Conservation (phyloP, 2,888 invertebrate genomes). For the Drosophila crucigera region DNA sequence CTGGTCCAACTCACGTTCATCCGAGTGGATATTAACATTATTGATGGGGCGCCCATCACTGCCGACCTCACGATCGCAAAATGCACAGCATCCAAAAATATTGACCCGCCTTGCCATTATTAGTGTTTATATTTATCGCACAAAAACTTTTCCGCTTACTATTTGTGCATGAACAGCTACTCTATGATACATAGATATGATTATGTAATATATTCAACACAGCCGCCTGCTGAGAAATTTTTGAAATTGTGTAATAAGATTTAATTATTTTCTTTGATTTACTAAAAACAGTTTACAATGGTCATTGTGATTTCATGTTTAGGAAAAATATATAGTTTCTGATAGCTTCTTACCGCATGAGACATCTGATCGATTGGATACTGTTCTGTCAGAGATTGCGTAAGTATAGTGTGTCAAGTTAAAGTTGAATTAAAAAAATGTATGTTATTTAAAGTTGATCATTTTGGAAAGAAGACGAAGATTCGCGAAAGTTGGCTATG, state of each 20-base stretch:
- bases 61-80: background rate
- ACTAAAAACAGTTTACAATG: background rate
- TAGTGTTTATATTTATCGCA: background rate
- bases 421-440: too few relatives aligned
- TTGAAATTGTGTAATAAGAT: background rate
- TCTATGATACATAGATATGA: background rate
- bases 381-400: too few relatives aligned
- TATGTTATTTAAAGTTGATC: too few relatives aligned
- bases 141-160: background rate
- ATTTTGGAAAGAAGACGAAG: too few relatives aligned
- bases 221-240: background rate
- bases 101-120: background rate
- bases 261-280: background rate
- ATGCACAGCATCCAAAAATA: background rate
- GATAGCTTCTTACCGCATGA: background rate
- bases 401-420: too few relatives aligned
- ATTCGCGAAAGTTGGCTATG: too few relatives aligned
- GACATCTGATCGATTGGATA: too few relatives aligned
- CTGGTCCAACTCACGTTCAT: background rate
- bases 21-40: background rate
- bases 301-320: background rate
- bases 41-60: slow-evolving; percentile 3
- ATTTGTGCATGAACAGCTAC: background rate
- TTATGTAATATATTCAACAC: background rate
- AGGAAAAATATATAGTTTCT: background rate